Conservation (phyloP, 2,888 invertebrate genomes). For the Trachelus iudaicus region DNA sequence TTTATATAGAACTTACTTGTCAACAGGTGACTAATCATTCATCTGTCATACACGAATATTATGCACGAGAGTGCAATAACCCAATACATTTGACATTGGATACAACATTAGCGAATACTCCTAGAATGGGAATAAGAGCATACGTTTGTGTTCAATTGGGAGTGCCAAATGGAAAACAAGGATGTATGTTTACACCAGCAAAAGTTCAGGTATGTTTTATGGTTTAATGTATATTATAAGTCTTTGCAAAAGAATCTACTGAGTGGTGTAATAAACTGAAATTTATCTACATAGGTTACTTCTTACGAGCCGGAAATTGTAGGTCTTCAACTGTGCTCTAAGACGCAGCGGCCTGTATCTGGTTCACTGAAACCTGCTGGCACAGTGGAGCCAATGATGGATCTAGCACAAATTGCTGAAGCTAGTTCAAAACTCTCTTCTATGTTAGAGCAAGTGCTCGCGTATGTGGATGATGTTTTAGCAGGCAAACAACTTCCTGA, state of each 20-base stretch:
- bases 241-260: neutral
- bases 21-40: conserved; percentile 90
- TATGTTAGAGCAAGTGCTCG: conserved; percentile 81
- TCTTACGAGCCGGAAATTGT: conserved; percentile 94
- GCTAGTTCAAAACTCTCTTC: conserved; percentile 83
- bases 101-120: conserved; percentile 84
- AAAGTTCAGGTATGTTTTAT: conserved; percentile 74
- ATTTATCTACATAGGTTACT: conserved; percentile 67
- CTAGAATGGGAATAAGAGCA: conserved; percentile 92
- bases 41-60: conserved; percentile 97
- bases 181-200: conserved; percentile 97
- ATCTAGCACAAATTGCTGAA: conserved; percentile 85
- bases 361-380: conserved; percentile 69
- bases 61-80: conserved; percentile 91
- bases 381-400: conserved; percentile 77
- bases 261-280: neutral
- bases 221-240: neutral
- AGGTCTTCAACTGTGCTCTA: conserved; percentile 83
- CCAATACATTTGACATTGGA: conserved; percentile 97
- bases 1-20: neutral
- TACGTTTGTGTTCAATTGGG: conserved; percentile 94
- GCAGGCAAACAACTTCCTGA: conserved; percentile 78
- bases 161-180: conserved; percentile 92
- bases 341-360: conserved; percentile 70
- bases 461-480: conserved; percentile 93